Conservation (phyloP, 2,888 invertebrate genomes). For the Heliconius ethilla region DNA sequence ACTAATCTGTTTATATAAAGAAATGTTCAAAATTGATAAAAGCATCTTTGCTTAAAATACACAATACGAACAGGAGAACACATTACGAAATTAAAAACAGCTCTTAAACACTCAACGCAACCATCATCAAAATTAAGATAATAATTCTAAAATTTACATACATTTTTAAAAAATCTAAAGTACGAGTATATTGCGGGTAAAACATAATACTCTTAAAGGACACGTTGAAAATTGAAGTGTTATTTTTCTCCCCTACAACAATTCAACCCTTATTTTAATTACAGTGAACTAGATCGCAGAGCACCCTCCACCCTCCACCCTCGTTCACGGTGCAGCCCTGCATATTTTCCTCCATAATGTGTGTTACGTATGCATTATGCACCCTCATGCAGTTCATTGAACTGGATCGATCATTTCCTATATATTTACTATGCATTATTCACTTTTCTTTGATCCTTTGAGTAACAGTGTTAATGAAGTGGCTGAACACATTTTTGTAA, state of each 20-base stretch:
- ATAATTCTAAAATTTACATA: background rate
- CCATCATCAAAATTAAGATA: background rate
- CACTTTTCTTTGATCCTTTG: background rate
- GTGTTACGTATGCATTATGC: conserved; percentile 6
- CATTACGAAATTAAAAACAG: too few species aligned
- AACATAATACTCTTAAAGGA: background rate
- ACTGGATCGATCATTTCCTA: conserved; percentile 24
- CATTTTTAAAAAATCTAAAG: background rate
- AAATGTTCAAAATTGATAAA: too few species aligned
- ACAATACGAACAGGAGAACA: too few species aligned
- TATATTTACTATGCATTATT: background rate
- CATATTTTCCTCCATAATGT: conserved; percentile 20
- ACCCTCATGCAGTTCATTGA: conserved; percentile 37
- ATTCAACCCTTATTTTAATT: conserved; percentile 31
- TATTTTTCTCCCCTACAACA: conserved; percentile 4
- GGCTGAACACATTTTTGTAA: background rate
- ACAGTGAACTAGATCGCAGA: conserved; percentile 18
- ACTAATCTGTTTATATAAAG: too few species aligned
- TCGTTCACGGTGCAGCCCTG: conserved; percentile 19
- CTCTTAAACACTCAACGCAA: too few species aligned
- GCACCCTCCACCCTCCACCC: conserved; percentile 10
- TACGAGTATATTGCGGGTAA: background rate
- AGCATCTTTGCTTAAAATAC: too few species aligned
- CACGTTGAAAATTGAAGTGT: conserved; percentile 8
- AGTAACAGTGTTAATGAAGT: background rate